Base-by-base conservation (phyloP, 2,888 invertebrate species). In the Pristionchus japonicus region DNA sequence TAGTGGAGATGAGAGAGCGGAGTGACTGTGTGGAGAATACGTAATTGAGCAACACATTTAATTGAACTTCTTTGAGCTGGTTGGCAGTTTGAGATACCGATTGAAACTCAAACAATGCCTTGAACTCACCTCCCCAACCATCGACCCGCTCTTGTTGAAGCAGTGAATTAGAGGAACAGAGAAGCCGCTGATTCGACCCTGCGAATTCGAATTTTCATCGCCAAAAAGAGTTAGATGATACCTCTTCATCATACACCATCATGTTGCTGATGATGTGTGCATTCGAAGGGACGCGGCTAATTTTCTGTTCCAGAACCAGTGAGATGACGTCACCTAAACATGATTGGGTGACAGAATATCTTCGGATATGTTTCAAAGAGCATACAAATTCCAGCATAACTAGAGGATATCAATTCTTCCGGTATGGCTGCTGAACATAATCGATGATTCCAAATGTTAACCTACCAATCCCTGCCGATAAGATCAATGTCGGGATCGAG, bases 111-210 rank as follows among this genome's bases (percentile, higher is more conserved):
- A 23, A 4, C n/a, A 57, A 57, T 6, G 57, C 4, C 17, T 23
- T 57, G 6, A 3, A 57, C n/a, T 17, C 13, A 77, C 94, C 57
- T 92, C 90, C n/a, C 90, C 90, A 43, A 98, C 95, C 0, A 96
- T 97, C 11, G 96, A 96, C 94, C 97, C 97, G 94, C 98, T 98
- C 95, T 99, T 99, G 95, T 98, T 98, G 95, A 97, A 97, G 1
- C 97, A 97, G 95, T 99, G 98, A 90, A 99, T 98, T 61, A 97
- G 95, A 49, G 96, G 96, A 87, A 96, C 96, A 92, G 96, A 96
- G 94, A 98, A 97, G 15, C 95, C 95, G 61, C 93, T 90, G 89
- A 95, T 94, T 47, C 93, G 93, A 23, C 95, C 95, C 95, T 95
- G 40, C 89, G 91, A 89, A 0, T n/a, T n/a, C n/a, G n/a, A n/a